Percentiles rank a stretch among this genome's conserved stretches.
phyloP scores from a whole-genome alignment of 2,888 invertebrate species.

The Nomada ruficornis region DNA sequence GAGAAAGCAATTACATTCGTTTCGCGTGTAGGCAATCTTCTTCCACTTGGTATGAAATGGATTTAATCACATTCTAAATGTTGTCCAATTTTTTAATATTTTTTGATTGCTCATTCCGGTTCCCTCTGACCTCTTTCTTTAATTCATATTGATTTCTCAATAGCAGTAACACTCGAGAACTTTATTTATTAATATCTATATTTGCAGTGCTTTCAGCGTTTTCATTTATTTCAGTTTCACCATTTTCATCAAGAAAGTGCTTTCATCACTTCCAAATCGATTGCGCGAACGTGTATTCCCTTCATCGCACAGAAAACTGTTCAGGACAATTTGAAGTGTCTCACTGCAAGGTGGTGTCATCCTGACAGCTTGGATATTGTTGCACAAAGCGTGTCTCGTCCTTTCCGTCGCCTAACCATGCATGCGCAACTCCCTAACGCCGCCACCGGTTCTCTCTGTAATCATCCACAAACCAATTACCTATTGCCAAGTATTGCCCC shows the following conservation, averaged over 20 bases:
- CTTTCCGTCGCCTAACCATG: conserved; percentile 7
- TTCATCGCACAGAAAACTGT: background rate
- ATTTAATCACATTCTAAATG: no score
- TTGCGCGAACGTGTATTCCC: background rate
- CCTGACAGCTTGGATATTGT: conserved; percentile 23
- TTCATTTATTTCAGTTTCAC: background rate
- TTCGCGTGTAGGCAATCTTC: no score
- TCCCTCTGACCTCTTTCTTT: no score
- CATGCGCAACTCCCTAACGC: conserved; percentile 6
- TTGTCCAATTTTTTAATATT: no score
- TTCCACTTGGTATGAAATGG: no score
- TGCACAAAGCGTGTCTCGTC: conserved; percentile 28
- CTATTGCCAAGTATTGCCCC: background rate
- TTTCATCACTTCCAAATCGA: background rate
- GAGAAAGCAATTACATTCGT: no score
- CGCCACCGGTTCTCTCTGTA: conserved; percentile 22
- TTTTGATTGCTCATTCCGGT: no score
- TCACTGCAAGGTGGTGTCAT: no score
- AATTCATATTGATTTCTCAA: no score
- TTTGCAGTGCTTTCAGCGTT: background rate
- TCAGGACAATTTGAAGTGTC: background rate
- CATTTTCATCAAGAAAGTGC: background rate
- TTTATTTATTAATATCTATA: no score
- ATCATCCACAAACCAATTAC: conserved; percentile 42
- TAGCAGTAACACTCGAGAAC: no score